Conservation (phyloP, 1,140 invertebrate genomes). For the Eupristina koningsbergeri region DNA sequence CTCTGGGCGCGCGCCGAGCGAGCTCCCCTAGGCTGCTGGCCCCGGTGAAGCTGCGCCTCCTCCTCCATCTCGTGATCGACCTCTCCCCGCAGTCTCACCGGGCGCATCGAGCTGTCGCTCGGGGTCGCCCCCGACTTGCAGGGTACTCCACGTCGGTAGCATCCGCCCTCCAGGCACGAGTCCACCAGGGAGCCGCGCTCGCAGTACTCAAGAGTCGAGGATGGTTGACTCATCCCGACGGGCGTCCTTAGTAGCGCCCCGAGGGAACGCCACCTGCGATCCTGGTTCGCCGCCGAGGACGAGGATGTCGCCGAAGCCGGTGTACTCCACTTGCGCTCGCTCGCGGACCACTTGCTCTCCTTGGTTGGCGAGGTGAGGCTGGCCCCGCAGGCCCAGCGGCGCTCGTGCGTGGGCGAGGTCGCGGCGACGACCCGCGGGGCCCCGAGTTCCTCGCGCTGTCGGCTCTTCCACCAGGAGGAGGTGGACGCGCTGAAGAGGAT, state of each 20-base stretch:
- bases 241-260: slow-evolving; percentile 72
- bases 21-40: slow-evolving; percentile 47
- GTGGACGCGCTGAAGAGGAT: slow-evolving; percentile 69
- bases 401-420: slow-evolving; percentile 33
- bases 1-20: slow-evolving; percentile 68
- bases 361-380: neutral
- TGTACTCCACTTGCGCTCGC: slow-evolving; percentile 46
- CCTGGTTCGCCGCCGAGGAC: slow-evolving; percentile 42
- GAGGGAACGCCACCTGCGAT: slow-evolving; percentile 71
- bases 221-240: slow-evolving; percentile 49
- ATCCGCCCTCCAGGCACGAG: slow-evolving; percentile 21
- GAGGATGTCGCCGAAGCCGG: slow-evolving; percentile 16
- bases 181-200: slow-evolving; percentile 11
- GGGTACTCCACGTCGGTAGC: slow-evolving; percentile 42
- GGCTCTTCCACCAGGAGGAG: slow-evolving; percentile 70
- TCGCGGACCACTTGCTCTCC: slow-evolving; percentile 28
- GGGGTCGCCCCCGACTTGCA: slow-evolving; percentile 54
- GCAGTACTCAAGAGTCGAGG: slow-evolving; percentile 63
- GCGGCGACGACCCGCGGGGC: slow-evolving; percentile 24
- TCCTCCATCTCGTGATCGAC: neutral
- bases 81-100: slow-evolving; percentile 50
- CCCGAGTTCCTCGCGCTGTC: slow-evolving; percentile 65
- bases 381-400: slow-evolving; percentile 13
- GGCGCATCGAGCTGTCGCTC: slow-evolving; percentile 58
- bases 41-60: slow-evolving; percentile 7